Conservation (phyloP, 2,888 invertebrate species). For the Hirtodrosophila duncani region DNA sequence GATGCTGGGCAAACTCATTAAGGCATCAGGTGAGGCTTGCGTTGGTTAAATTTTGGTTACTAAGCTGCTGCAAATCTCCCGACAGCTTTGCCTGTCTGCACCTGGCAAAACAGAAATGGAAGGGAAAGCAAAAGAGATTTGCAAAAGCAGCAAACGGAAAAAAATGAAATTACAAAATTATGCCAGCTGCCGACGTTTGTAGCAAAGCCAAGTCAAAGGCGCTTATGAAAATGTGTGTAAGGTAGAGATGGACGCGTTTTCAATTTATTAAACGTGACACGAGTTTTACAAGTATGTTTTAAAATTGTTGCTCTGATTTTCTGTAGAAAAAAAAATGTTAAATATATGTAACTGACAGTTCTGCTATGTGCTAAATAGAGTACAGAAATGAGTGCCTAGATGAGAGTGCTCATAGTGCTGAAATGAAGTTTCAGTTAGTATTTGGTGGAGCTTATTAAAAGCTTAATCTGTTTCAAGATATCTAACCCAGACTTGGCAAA, state of each 20-base stretch:
- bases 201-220: slow-evolving; percentile 38
- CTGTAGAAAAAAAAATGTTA: no score
- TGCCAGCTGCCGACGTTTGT: slow-evolving; percentile 54
- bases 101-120: slow-evolving; percentile 41
- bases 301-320: no score
- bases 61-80: slow-evolving; percentile 63
- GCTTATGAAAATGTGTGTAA: slow-evolving; percentile 39
- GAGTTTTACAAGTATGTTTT: no score
- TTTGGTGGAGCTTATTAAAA: no score
- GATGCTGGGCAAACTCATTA: slow-evolving; percentile 29
- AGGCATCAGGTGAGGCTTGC: slow-evolving; percentile 20
- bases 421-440: no score
- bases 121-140: slow-evolving; percentile 6
- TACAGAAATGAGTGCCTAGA: no score
- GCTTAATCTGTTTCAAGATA: no score
- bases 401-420: no score
- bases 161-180: slow-evolving; percentile 68
- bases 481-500: no score
- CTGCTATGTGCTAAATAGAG: no score
- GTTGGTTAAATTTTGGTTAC: slow-evolving; percentile 60
- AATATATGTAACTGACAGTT: no score
- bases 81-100: slow-evolving; percentile 60
- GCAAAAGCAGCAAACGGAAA: slow-evolving; percentile 34
- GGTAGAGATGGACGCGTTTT: slow-evolving; percentile 7
- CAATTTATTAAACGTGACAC: slow-evolving; percentile 43